A percentile compares a stretch with the other conserved stretches of the same genome.
These are phyloP conservation scores for Brachypodius melanocephalos DNA, from an alignment of 2,113 vertebrate species.

Conservation along the genomic window DNA sequence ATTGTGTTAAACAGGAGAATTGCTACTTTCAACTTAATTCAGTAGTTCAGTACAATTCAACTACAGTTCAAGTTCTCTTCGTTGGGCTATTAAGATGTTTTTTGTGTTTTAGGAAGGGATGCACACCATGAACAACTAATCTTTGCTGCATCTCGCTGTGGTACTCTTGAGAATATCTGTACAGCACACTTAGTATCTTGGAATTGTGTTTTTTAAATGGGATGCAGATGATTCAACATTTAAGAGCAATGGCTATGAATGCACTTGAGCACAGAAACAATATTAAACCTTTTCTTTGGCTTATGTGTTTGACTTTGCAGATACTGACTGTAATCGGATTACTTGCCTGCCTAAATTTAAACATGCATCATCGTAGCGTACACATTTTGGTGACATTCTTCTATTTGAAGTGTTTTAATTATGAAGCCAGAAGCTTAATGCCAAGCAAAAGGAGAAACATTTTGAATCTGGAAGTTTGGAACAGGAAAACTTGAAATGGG, in stretches of 20 bases:
- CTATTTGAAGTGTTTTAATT: background rate
- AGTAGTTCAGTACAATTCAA: background rate
- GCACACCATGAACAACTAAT: background rate
- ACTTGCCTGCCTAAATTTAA: slow-evolving; percentile 9
- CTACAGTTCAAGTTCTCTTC: background rate
- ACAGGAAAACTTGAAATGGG: background rate
- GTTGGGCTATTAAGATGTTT: background rate
- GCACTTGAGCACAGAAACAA: background rate
- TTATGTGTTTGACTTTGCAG: background rate
- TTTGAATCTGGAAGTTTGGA: background rate
- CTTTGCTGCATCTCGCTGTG: background rate
- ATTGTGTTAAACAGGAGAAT: background rate
- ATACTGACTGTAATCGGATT: background rate
- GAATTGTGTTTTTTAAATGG: background rate
- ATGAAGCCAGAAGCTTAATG: background rate
- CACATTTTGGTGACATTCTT: background rate
- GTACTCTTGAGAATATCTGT: background rate
- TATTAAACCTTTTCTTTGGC: background rate
- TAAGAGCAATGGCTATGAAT: background rate
- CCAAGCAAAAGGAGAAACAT: background rate
- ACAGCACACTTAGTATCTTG: background rate
- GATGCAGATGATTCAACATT: background rate
- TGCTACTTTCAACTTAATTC: background rate
- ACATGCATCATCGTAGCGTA: background rate
- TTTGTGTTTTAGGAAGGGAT: background rate